Percentiles rank a stretch among this genome's conserved stretches.
Conservation (phyloP, 2,888 invertebrate genomes). For the Cataglyphis albicans region DNA sequence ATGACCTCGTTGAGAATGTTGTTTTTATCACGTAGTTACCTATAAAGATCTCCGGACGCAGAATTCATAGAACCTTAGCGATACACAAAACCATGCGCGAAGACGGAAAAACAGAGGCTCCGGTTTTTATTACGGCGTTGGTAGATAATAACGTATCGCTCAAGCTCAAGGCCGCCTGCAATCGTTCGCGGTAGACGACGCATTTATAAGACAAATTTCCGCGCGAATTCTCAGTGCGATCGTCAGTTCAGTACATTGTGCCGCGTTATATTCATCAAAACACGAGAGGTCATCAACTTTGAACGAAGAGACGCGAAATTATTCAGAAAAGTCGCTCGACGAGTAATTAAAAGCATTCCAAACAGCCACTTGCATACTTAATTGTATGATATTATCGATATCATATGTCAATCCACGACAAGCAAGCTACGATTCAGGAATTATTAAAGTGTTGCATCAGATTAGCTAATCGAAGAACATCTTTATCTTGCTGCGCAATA, state of each 20-base stretch:
- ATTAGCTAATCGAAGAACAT: background rate
- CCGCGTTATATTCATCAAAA: background rate
- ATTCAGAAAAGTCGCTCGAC: background rate
- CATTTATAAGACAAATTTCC: constrained; percentile 53
- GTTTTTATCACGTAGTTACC: background rate
- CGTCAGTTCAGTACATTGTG: constrained; percentile 4
- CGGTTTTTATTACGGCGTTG: constrained; percentile 17
- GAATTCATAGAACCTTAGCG: background rate
- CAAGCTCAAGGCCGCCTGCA: constrained; percentile 74
- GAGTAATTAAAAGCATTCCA: background rate
- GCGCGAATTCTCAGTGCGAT: constrained; percentile 49
- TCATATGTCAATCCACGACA: background rate
- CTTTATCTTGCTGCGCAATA: background rate
- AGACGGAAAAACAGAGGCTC: background rate
- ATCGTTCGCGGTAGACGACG: constrained; percentile 59
- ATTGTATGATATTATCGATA: background rate
- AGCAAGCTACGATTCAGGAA: background rate
- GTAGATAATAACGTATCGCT: constrained; percentile 74
- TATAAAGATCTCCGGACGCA: background rate
- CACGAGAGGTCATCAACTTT: background rate
- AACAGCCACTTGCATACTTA: background rate
- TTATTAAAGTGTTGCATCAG: background rate
- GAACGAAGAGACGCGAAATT: background rate
- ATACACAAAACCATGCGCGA: background rate
- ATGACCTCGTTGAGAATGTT: background rate